Evolutionary conservation across 2,888 invertebrate genomes (phyloP).

Genomic region (Epirrita christyi): DNA sequence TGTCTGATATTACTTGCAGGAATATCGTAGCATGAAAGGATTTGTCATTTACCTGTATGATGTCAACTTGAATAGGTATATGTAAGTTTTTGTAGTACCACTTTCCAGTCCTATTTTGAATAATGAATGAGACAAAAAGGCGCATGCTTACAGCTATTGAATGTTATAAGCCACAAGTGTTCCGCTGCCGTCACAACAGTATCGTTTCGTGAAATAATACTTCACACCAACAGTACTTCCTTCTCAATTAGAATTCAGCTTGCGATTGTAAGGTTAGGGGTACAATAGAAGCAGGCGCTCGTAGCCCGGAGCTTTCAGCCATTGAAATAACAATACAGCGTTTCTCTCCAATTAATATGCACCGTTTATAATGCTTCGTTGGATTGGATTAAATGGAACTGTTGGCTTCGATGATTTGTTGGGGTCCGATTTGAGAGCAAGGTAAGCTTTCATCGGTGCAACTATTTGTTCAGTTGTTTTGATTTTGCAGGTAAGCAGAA

Average conservation of each 20-base stretch:
- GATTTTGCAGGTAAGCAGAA: slow-evolving; percentile 11
- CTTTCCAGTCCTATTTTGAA: no score
- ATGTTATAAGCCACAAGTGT: no score
- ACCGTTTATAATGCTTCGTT: slow-evolving; percentile 41
- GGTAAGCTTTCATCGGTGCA: slow-evolving; percentile 1
- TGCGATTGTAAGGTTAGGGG: slow-evolving; percentile 47
- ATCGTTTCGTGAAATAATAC: slow-evolving; percentile 14
- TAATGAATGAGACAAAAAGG: no score
- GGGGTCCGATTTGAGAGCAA: slow-evolving; percentile 9
- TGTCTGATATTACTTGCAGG: no score
- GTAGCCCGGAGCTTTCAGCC: slow-evolving; percentile 34
- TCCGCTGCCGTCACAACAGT: background rate
- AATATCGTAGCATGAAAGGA: no score
- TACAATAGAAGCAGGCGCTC: slow-evolving; percentile 43
- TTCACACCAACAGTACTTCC: slow-evolving; percentile 38
- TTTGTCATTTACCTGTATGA: no score
- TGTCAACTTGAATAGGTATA: no score
- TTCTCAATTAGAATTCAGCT: slow-evolving; percentile 54
- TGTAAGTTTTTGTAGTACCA: no score
- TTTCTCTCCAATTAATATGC: slow-evolving; percentile 45
- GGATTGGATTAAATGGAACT: slow-evolving; percentile 33
- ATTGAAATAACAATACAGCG: slow-evolving; percentile 47
- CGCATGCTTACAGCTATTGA: no score
- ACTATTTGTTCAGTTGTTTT: slow-evolving; percentile 14
- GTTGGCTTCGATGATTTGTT: slow-evolving; percentile 18